A percentile compares a stretch with the other conserved stretches of the same genome.
Conservation (phyloP, 2,113 vertebrate species). For the Leptodactylus fuscus region DNA sequence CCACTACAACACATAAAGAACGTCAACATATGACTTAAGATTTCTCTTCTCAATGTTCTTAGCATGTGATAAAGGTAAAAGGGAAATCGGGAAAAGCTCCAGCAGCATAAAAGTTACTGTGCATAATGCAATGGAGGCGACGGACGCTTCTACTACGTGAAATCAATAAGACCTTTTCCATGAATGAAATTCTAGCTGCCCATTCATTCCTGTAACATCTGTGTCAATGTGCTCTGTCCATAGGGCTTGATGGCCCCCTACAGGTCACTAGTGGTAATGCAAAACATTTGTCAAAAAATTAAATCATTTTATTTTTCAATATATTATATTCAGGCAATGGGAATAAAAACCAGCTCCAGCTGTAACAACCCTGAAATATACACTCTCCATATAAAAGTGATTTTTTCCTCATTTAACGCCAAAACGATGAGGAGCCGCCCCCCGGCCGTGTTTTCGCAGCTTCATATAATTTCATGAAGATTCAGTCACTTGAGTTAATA, state of each 20-base stretch:
- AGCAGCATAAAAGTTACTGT: no score
- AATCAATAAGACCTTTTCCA: not conserved
- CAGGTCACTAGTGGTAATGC: not conserved
- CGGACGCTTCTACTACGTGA: no score
- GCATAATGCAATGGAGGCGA: no score
- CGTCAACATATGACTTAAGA: no score
- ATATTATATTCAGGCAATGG: not conserved
- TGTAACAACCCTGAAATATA: constrained; percentile 1
- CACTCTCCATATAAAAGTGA: not conserved
- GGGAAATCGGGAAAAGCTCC: no score
- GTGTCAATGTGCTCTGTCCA: no score
- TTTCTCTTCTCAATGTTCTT: no score
- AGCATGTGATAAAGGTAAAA: no score
- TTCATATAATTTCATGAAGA: constrained; percentile 7
- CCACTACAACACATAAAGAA: no score
- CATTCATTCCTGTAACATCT: not conserved
- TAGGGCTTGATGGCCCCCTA: not conserved
- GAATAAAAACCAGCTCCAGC: not conserved
- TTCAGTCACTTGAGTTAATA: not conserved
- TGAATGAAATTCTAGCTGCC: not conserved
- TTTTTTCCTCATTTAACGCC: constrained; percentile 23
- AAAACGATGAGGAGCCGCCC: not conserved
- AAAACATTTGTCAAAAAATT: not conserved
- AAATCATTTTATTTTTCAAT: not conserved
- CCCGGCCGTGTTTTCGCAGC: not conserved